Evolutionary conservation across 2,113 vertebrate species (phyloP).

Genomic region (Romanogobio albipinnatus): DNA sequence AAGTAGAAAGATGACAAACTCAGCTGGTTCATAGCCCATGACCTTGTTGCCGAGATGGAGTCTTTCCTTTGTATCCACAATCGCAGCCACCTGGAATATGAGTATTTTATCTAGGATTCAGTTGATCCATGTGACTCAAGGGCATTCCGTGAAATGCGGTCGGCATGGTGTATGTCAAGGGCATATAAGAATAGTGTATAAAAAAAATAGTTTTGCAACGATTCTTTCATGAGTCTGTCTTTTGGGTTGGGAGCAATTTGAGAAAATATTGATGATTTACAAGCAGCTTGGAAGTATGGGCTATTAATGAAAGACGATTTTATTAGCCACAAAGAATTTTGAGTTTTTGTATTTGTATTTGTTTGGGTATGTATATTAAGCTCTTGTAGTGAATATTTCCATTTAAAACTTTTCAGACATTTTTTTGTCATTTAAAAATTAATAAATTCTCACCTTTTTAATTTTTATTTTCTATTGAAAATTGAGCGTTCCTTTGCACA

Average conservation of each 20-base stretch:
- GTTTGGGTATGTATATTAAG: background rate
- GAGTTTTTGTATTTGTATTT: background rate
- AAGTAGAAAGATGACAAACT: background rate
- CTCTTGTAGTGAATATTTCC: no score
- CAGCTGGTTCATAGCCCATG: background rate
- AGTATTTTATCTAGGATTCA: background rate
- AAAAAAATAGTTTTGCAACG: background rate
- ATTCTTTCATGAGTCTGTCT: background rate
- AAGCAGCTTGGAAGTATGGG: no score
- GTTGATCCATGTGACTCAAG: background rate
- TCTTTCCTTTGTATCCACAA: constrained; percentile 24
- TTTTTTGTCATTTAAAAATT: no score
- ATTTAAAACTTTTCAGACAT: no score
- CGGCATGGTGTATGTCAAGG: background rate
- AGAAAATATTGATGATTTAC: background rate
- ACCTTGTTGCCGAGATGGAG: background rate
- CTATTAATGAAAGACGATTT: no score
- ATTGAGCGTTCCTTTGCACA: no score
- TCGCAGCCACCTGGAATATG: background rate
- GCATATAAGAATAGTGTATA: background rate
- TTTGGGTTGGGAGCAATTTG: background rate
- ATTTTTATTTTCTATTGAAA: no score
- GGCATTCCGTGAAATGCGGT: background rate
- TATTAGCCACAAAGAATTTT: no score
- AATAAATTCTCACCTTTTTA: background rate